Base-by-base conservation (phyloP, 2,113 vertebrate genomes). In the Malurus alboscapulatus region DNA sequence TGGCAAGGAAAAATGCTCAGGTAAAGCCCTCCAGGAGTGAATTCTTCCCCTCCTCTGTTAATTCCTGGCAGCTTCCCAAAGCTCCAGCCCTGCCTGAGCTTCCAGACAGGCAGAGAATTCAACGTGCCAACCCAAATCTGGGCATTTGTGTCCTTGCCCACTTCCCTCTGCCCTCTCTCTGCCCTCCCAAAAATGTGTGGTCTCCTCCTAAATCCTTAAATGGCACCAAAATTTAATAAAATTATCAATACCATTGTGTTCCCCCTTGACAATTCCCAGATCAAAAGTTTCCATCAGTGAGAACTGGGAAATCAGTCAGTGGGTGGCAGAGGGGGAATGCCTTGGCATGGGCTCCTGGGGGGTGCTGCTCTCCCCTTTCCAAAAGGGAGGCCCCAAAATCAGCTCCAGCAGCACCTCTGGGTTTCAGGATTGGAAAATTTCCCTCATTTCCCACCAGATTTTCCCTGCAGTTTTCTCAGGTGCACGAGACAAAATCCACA, bases 151-250 rank as follows among this genome's bases (percentile, higher is more conserved):
- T 51, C n/a, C 38, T 21, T 16, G 24, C 15, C 50, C 4, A 2
- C 47, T 36, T 53, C 38, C 57, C 24, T 79, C 48, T 82, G 25
- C 38, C 6, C 0, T 26, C 47, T 68, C 38, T 50, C 10, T 36
- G 36, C 40, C 17, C 2, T 0, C 13, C 1, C 45, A 47, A 6
- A 32, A 17, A 42, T 3, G 10, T 17, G 14, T 8, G 9, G 2
- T 7, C 19, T 85, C 58, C 48, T 66, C 22, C 34, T 11, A 30
- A 57, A 17, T 15, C 57, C 63, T 59, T 20, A 34, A 48, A 44
- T 2, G 6, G 4, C 2, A 10, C 13, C 9, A 17, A 30, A 54
- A 67, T 4, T 38, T 38, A 38, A 38, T 38, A 38, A 38, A 38
- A 38, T 10, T 38, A 38, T 38, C 38, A 38, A 67, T 9, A 12